Evolutionary conservation across 1,140 invertebrate genomes (phyloP).

Genomic region (Drosophila varians): DNA sequence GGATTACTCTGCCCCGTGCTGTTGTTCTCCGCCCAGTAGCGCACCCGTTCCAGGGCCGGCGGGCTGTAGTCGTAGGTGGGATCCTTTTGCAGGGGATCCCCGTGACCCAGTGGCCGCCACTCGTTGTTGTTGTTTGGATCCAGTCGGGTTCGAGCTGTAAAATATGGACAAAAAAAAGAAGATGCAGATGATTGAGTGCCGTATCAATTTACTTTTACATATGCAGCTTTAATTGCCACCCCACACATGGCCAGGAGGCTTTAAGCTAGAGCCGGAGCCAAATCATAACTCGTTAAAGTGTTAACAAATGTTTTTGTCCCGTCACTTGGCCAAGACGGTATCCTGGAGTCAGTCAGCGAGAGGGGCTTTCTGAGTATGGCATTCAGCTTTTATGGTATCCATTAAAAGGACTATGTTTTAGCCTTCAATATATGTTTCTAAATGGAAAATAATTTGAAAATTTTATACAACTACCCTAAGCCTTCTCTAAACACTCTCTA

Average conservation of each 20-base stretch:
- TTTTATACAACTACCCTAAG: no score
- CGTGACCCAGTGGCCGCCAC: slow-evolving; percentile 90
- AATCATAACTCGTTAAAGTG: slow-evolving; percentile 82
- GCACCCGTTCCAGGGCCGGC: slow-evolving; percentile 89
- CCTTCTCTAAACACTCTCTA: no score
- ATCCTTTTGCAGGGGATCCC: slow-evolving; percentile 91
- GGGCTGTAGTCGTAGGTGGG: slow-evolving; percentile 92
- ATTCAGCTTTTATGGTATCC: no score
- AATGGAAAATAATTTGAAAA: no score
- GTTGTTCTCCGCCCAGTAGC: slow-evolving; percentile 88
- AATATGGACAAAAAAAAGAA: slow-evolving; percentile 6
- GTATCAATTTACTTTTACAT: slow-evolving; percentile 64
- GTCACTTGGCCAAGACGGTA: slow-evolving; percentile 39
- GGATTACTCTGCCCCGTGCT: slow-evolving; percentile 82
- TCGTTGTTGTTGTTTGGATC: slow-evolving; percentile 85
- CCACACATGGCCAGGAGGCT: slow-evolving; percentile 29
- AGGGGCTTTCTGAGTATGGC: not conserved
- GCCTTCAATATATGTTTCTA: no score
- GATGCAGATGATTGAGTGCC: slow-evolving; percentile 45
- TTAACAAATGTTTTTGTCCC: slow-evolving; percentile 80
- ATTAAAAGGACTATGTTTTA: no score
- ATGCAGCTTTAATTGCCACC: slow-evolving; percentile 68
- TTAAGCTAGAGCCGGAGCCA: not conserved
- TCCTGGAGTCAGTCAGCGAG: slow-evolving; percentile 22
- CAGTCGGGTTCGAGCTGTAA: slow-evolving; percentile 49